Conservation (phyloP, 2,113 vertebrate species). For the Mohoua ochrocephala region DNA sequence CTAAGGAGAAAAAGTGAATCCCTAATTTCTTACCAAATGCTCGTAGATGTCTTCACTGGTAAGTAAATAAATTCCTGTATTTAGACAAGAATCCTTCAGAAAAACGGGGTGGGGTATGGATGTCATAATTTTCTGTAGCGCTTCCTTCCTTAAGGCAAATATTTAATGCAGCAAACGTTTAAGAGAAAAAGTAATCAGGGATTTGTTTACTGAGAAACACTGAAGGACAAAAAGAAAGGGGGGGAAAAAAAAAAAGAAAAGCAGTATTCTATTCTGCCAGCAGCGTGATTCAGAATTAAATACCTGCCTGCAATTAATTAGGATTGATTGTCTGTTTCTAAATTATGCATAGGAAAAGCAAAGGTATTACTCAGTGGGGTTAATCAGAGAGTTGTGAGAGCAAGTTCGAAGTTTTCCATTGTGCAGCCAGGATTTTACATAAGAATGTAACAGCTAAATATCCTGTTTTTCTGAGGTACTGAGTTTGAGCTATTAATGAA, state of each 20-base stretch:
- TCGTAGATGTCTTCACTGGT: background rate
- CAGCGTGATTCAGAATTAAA: background rate
- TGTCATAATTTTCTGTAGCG: background rate
- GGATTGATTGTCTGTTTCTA: background rate
- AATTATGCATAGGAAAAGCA: background rate
- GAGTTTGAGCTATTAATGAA: background rate
- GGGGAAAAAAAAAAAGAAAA: too few relatives aligned
- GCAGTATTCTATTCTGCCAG: background rate
- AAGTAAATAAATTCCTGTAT: background rate
- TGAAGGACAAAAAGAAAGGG: background rate
- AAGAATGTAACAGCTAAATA: background rate
- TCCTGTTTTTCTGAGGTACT: background rate
- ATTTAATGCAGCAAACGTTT: background rate
- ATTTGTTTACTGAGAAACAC: background rate
- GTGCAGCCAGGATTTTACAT: background rate
- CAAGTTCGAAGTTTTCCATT: background rate
- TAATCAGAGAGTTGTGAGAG: background rate
- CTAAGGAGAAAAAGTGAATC: background rate
- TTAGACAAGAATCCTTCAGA: background rate
- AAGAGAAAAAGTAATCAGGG: background rate
- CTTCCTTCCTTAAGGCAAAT: background rate
- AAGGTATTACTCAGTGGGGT: background rate
- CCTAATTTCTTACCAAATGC: background rate
- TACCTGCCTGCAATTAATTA: background rate
- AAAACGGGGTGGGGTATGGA: background rate